A percentile compares a stretch with the other conserved stretches of the same genome.
These are phyloP conservation scores for Fringilla coelebs DNA, from an alignment of 2,797 vertebrate genomes.

Conservation along the genomic window DNA sequence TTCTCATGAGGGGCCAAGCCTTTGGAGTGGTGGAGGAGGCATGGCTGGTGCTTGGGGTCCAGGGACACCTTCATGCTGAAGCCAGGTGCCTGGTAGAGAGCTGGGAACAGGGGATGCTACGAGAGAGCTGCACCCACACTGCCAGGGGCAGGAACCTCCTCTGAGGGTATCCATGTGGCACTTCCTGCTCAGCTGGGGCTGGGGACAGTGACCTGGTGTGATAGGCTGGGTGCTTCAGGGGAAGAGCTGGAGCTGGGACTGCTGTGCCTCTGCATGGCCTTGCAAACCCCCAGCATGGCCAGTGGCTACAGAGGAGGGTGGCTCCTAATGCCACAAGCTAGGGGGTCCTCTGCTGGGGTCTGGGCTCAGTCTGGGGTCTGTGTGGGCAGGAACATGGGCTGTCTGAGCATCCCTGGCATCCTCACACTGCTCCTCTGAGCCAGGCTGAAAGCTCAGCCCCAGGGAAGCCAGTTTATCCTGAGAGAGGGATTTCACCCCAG, in stretches of 20 bases:
- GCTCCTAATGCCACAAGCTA: neutral
- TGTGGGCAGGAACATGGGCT: neutral
- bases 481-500: neutral
- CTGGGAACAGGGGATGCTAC: neutral
- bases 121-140: neutral
- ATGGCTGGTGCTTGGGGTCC: neutral
- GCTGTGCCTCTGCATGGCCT: neutral
- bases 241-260: neutral
- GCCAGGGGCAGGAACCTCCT: neutral
- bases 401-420: neutral
- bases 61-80: neutral
- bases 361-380: neutral
- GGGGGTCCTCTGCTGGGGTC: neutral
- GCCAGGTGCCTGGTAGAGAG: neutral
- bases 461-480: neutral
- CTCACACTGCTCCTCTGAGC: fast-evolving
- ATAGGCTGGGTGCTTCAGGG: neutral
- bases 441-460: neutral
- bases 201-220: fast-evolving
- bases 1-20: neutral
- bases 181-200: neutral
- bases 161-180: neutral
- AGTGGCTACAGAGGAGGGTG: neutral
- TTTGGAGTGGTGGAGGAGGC: neutral
- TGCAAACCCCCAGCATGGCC: neutral